Base-by-base conservation (phyloP, 92 coral and sea anemone genomes). In the Blastomussa wellsi region DNA sequence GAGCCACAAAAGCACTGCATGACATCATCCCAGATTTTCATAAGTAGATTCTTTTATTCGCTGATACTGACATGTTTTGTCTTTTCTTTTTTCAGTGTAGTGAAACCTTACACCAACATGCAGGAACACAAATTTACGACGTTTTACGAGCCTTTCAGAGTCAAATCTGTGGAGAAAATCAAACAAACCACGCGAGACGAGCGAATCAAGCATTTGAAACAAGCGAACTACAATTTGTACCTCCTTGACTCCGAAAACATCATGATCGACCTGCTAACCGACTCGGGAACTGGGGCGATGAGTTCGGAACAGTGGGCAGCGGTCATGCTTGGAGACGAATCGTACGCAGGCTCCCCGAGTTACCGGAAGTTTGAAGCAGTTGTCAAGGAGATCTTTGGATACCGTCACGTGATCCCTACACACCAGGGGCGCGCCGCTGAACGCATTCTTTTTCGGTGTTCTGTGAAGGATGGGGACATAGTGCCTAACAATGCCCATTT, bases 381-480 rank as follows among this genome's bases (percentile, higher is more conserved):
- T 62, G 91, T 87, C 93, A 92, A 92, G 85, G 93, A 90, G 83
- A 87, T 92, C 37, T 90, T 78, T 74, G 95, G 93, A 28, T 92
- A 90, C 77, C 93, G 93, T 87, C 95, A 92, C 84, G 93, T 92
- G 81, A 87, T 92, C 57, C 95, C 95, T n/a, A 92, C 93, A 35
- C 95, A 92, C 88, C 95, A 92, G 78, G 95, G 95, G 36, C 93
- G 95, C 35, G 95, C 95, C 33, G 91, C 95, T 33, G 95, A 92
- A 92, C 93, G 95, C 55, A 92, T 92, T 51, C 88, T 92, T 11
- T 90, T 92, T 51, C 47, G 67, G 14, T 82, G 91, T 35, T 31
- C 86, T 24, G 67, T 90, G 67, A 33, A 42, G 16, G 80, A 81
- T 15, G 95, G 95, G 15, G 88, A 92, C 44, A 81, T 92, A 1